Percentiles rank a stretch among this genome's conserved stretches.
phyloP scores from a whole-genome alignment of 2,113 vertebrate species.

The Zapus hudsonius region DNA sequence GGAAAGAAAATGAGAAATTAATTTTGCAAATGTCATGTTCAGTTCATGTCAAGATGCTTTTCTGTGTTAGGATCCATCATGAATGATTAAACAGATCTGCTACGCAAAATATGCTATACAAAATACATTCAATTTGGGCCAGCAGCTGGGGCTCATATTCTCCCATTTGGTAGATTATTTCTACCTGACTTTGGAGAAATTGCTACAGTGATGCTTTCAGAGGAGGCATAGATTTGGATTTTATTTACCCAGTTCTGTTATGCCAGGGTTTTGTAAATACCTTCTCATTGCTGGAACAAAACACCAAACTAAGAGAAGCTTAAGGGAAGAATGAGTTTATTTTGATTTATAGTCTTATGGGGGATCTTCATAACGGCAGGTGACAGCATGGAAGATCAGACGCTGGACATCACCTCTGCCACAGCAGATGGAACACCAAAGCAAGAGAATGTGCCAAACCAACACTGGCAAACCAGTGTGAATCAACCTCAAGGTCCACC shows the following conservation, averaged over 20 bases:
- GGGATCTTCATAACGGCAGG: too few relatives aligned
- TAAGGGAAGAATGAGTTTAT: too few relatives aligned
- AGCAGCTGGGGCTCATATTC: constrained; percentile 43
- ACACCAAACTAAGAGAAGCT: too few relatives aligned
- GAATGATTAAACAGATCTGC: constrained; percentile 71
- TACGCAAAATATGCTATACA: constrained; percentile 51
- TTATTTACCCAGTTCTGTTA: constrained; percentile 47
- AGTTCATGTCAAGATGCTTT: constrained; percentile 69
- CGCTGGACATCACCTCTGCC: too few relatives aligned
- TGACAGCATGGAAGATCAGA: too few relatives aligned
- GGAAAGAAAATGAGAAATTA: constrained; percentile 78
- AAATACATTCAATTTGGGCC: constrained; percentile 70
- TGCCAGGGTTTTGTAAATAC: too few relatives aligned
- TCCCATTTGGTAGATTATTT: constrained; percentile 73
- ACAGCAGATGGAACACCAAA: too few relatives aligned
- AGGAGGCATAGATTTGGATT: not conserved
- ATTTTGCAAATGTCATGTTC: constrained; percentile 77
- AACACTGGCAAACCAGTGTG: too few relatives aligned
- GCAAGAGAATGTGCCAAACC: too few relatives aligned
- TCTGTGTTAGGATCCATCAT: constrained; percentile 70
- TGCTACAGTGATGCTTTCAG: constrained; percentile 50
- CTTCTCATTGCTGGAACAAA: too few relatives aligned
- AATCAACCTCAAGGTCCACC: too few relatives aligned
- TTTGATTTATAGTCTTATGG: too few relatives aligned
- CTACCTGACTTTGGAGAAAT: constrained; percentile 61